A percentile compares a stretch with the other conserved stretches of the same genome.
phyloP scores from a whole-genome alignment of 1,140 invertebrate genomes.

The Phortica variegata region DNA sequence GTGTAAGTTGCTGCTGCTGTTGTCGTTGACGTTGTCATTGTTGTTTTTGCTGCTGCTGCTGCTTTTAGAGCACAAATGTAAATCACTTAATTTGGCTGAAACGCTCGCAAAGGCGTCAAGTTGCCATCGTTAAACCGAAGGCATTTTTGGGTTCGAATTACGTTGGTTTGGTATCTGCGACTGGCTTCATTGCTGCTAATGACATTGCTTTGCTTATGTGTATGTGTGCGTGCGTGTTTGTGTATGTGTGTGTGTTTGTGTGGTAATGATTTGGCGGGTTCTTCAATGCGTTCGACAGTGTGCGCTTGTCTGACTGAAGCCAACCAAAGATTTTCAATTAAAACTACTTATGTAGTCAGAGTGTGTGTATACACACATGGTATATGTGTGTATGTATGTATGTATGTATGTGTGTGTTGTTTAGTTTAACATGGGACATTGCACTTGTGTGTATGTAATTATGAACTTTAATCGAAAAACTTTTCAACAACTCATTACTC shows the following conservation, averaged over 20 bases:
- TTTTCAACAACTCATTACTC: conserved; percentile 47
- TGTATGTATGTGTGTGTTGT: too few relatives aligned
- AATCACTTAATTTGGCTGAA: conserved; percentile 27
- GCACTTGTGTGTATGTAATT: too few relatives aligned
- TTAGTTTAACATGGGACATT: too few relatives aligned
- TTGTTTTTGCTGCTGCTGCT: conserved; percentile 26
- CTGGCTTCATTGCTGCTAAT: too few relatives aligned
- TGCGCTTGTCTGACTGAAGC: too few relatives aligned
- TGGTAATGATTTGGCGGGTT: conserved; percentile 2
- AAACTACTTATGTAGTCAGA: conserved; percentile 46
- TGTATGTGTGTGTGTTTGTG: conserved; percentile 3
- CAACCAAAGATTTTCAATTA: conserved; percentile 52
- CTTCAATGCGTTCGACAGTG: conserved; percentile 18
- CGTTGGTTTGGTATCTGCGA: too few relatives aligned
- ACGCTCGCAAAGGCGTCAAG: background rate
- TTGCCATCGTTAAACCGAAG: background rate
- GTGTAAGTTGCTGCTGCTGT: background rate
- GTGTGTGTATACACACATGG: too few relatives aligned
- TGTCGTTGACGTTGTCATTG: background rate
- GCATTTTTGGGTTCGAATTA: too few relatives aligned
- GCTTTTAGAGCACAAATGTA: conserved; percentile 18
- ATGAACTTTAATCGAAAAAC: conserved; percentile 52
- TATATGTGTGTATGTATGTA: too few relatives aligned
- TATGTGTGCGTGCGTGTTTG: background rate
- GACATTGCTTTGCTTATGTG: conserved; percentile 8